Evolutionary conservation across 2,113 vertebrate genomes (phyloP).

Genomic region (Upupa epops): DNA sequence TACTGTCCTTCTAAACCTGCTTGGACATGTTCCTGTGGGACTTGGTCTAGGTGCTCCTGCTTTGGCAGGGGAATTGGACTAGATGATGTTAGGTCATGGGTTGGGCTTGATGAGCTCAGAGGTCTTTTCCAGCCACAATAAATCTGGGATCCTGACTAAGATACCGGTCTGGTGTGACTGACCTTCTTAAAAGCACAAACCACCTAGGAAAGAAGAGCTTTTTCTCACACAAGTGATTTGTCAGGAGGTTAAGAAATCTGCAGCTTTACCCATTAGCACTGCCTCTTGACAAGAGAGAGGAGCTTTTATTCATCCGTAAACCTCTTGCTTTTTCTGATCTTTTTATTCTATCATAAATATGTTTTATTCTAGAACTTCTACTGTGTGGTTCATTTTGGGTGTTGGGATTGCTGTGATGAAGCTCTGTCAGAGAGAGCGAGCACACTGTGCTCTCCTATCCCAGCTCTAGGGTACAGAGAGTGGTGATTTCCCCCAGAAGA

Average conservation of each 20-base stretch:
- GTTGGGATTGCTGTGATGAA: accelerated
- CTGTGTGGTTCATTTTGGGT: not conserved
- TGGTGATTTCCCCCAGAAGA: not conserved
- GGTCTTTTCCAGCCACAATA: too few species aligned
- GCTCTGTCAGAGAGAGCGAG: not conserved
- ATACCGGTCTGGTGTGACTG: not conserved
- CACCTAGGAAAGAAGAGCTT: not conserved
- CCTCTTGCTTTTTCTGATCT: not conserved
- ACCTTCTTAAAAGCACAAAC: not conserved
- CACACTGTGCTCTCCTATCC: not conserved
- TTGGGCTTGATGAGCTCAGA: too few species aligned
- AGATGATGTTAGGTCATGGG: too few species aligned
- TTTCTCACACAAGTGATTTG: not conserved
- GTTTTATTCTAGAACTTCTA: not conserved
- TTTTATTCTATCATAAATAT: not conserved
- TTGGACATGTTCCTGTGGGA: too few species aligned
- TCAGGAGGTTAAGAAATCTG: not conserved
- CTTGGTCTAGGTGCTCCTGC: too few species aligned
- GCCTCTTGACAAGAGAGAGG: not conserved
- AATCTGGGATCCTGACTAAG: too few species aligned
- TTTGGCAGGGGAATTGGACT: too few species aligned
- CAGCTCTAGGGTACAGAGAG: not conserved
- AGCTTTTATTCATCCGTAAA: not conserved
- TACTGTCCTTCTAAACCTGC: not conserved
- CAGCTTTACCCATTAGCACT: not conserved